Base-by-base conservation (phyloP, 35 echinoderm and acorn worm genomes). In the Heliocidaris tuberculata region DNA sequence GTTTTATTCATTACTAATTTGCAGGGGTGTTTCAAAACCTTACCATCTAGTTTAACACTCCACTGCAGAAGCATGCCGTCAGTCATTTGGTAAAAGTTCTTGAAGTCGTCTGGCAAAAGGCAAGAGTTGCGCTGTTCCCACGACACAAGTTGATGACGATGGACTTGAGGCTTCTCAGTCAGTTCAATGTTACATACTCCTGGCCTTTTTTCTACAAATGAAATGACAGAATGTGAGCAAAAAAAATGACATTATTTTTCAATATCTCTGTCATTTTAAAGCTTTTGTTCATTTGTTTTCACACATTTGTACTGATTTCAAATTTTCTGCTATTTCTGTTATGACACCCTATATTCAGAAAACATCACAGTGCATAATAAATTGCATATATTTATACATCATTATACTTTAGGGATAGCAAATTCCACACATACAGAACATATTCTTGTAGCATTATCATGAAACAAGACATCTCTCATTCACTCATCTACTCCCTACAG, bases 31-130 rank as follows among this genome's bases (percentile, higher is more conserved):
- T 56, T 12, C 10, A 13, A 2, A 56, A 56, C 12, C 21, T 42
- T 56, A 99, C 98, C 98, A 97, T 99, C 98, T 94, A 99, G 96
- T 96, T 96, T 99, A 15, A 99, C 90, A 85, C 86, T 96, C 98
- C 98, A 99, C 85, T 89, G 89, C 6, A 99, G 93, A 1, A 93
- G 94, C 6, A 99, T 78, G 48, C 98, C 98, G 95, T 99, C 96
- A 30, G 98, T 94, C 89, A 96, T 97, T 59, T 97, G 94, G 78
- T 95, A 99, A 60, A 99, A 97, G 42, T 89, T 88, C 48, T 99
- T 99, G 5, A 99, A 87, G 94, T 99, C 98, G 60, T 99, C 98
- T 93, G 98, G 98, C 48, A 99, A 88, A 17, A 96, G 59, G 93
- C 96, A 97, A 9, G 98, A 97, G 50, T 96, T 97, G 48, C 94